Base-by-base conservation (phyloP, 2,888 invertebrate genomes). In the Heliconius ismenius region DNA sequence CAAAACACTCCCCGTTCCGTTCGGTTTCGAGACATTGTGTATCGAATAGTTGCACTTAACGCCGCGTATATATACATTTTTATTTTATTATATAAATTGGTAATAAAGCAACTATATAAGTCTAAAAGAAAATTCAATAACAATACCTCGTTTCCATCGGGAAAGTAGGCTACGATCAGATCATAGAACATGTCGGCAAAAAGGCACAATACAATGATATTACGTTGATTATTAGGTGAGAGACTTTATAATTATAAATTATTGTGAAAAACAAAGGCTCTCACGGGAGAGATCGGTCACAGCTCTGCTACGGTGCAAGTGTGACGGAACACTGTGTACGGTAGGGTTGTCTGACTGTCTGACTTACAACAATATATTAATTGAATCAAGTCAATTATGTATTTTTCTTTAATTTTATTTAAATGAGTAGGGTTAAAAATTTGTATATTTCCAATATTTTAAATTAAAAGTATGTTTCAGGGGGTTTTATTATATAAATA, bases 151-250 rank as follows among this genome's bases (percentile, higher is more conserved):
- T 84, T 87, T 78, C 84, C 87, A 83, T 84, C 86, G 81, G 90
- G 90, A 87, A 91, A 90, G 88, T 91, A 88, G 83, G 90, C 86
- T 82, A 90, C 86, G 81, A 80, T 86, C 87, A 91, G 89, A 86
- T 89, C 89, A 85, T 90, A 87, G 91, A 93, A 91, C 81, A 86
- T 85, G 78, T 74, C 43, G 24, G 72, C 65, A 80, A 80, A 74
- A 80, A 75, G 70, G 63, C 65, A 63, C 73, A 75, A 77, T 43
- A 74, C 67, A 74, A 76, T 78, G 39, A 43, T 67, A 67, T 67
- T 76, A 75, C 64, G 63, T 72, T 39, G 49, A 54, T 75, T 74
- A 77, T 75, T 68, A 69, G 75, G 74, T 70, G 74, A 76, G 76
- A 73, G 74, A 68, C 75, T 77, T 76, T 70, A 58, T 58, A 58